These are phyloP conservation scores for Penelope pileata DNA, from an alignment of 2,113 vertebrate genomes.

Conservation along the genomic window DNA sequence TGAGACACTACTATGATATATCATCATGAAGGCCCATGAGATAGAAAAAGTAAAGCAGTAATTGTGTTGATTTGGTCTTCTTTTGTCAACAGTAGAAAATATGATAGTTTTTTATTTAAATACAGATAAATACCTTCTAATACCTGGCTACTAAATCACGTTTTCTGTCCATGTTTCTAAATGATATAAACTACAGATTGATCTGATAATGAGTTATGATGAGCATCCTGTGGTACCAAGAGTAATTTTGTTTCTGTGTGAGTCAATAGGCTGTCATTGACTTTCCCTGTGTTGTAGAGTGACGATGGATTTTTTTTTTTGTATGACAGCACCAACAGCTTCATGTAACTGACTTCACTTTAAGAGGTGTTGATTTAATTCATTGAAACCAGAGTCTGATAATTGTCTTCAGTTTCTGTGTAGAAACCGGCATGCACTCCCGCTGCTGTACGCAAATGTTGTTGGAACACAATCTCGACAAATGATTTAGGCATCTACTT, in stretches of 20 bases:
- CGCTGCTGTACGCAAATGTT: neutral
- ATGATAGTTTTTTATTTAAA: neutral
- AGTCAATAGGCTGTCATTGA: neutral
- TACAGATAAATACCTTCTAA: neutral
- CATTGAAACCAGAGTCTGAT: conserved; percentile 12
- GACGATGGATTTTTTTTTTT: neutral
- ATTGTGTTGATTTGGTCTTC: neutral
- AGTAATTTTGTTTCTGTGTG: neutral
- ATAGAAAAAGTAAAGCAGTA: neutral
- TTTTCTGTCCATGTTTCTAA: neutral
- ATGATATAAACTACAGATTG: neutral
- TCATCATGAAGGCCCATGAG: neutral
- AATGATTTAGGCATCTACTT: conserved; percentile 32
- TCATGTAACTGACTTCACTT: neutral
- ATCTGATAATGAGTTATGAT: neutral
- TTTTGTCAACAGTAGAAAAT: neutral
- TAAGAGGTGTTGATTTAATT: conserved; percentile 33
- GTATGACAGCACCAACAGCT: neutral
- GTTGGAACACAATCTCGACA: neutral
- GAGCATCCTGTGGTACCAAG: neutral
- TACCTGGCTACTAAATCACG: neutral
- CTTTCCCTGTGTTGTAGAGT: neutral
- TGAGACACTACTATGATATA: neutral
- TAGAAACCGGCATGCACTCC: neutral
- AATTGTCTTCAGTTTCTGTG: neutral